These are phyloP conservation scores for Spongilla lacustris DNA, from an alignment of 37 sponge, comb jelly and placozoan genomes.

Conservation along the genomic window DNA sequence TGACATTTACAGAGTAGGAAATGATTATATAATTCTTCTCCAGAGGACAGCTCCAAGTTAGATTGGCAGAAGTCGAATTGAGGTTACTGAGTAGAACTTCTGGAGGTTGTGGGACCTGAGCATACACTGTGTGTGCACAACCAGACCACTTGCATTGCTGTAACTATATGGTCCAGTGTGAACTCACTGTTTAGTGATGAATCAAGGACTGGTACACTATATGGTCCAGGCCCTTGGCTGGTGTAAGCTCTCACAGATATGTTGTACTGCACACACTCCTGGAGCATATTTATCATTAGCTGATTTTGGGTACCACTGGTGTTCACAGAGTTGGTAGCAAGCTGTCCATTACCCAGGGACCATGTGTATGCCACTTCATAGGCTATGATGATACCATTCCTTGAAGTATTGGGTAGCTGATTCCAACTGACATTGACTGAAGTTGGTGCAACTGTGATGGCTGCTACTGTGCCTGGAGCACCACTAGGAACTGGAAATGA, in stretches of 20 bases:
- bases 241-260: not conserved
- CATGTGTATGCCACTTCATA: not conserved
- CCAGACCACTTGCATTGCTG: not conserved
- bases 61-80: not conserved
- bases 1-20: not conserved
- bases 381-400: not conserved
- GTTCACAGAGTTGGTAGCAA: not conserved
- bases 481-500: not conserved
- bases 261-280: not conserved
- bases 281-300: not conserved
- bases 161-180: not conserved
- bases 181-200: not conserved
- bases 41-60: not conserved
- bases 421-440: not conserved
- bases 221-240: not conserved
- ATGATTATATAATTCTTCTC: not conserved
- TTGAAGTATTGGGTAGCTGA: not conserved
- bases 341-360: not conserved
- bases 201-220: not conserved
- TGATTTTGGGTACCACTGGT: not conserved
- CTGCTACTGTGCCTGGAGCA: not conserved
- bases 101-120: not conserved
- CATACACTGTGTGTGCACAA: not conserved
- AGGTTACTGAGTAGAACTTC: not conserved
- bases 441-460: not conserved